Conservation (phyloP, 23 tunicate species). For the Styela clava region DNA sequence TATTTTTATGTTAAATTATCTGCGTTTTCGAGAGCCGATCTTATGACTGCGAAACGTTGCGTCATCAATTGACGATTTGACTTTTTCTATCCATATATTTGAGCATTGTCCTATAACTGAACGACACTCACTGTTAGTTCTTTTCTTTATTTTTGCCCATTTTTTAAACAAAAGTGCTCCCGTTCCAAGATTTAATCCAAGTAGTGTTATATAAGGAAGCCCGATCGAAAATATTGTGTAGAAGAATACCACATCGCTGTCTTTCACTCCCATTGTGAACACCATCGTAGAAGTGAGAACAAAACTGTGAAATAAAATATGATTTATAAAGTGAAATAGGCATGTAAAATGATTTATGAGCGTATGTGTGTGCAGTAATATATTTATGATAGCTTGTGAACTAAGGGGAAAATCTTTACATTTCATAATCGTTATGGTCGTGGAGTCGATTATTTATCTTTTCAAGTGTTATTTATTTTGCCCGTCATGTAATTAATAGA, state of each 20-base stretch:
- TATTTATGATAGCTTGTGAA: not conserved
- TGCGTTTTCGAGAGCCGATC: no score
- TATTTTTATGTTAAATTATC: no score
- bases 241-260: not conserved
- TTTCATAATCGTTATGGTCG: no score
- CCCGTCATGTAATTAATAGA: no score
- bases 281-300: constrained; percentile 20
- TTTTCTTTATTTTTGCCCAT: constrained; percentile 13
- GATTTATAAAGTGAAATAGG: not conserved
- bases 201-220: constrained; percentile 7
- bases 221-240: constrained; percentile 19
- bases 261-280: not conserved
- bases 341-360: not conserved
- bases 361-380: not conserved
- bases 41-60: no score
- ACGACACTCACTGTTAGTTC: not conserved
- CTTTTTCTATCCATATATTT: no score
- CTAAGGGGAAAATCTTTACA: no score
- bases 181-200: constrained; percentile 8
- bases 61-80: no score
- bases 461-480: no score
- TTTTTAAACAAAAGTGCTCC: constrained; percentile 13
- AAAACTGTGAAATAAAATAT: not conserved
- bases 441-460: no score
- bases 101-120: no score